Conservation (phyloP, 2,888 invertebrate genomes). For the Cataglyphis altisquamis region DNA sequence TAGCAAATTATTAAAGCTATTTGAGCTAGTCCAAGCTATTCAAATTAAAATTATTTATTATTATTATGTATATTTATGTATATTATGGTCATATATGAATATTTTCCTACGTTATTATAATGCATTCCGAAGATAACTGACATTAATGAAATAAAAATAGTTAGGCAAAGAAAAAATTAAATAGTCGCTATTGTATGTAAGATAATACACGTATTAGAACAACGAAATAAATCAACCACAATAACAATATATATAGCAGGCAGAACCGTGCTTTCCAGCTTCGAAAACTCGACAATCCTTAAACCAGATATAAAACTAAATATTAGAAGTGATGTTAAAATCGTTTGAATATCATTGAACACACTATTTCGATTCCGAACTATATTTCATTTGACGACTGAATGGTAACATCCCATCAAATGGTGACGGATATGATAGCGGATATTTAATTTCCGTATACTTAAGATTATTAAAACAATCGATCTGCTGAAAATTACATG, state of each 20-base stretch:
- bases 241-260: background rate
- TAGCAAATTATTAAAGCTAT: background rate
- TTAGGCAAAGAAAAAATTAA: background rate
- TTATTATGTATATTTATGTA: background rate
- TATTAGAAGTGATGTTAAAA: background rate
- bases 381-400: background rate
- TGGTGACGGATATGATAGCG: background rate
- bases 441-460: background rate
- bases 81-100: background rate
- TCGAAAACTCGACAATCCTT: constrained; percentile 11
- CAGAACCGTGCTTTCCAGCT: background rate
- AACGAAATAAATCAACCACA: constrained; percentile 3
- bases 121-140: constrained; percentile 1
- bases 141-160: background rate
- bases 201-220: background rate
- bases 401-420: background rate
- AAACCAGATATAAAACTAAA: constrained; percentile 1
- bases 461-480: constrained; percentile 24
- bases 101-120: constrained; percentile 18
- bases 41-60: background rate
- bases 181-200: background rate
- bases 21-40: too few relatives aligned
- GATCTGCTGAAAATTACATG: constrained; percentile 16
- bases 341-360: background rate
- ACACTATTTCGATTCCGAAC: background rate